These are phyloP conservation scores for Nymphalis c-album DNA, from an alignment of 2,888 invertebrate species.

Conservation along the genomic window DNA sequence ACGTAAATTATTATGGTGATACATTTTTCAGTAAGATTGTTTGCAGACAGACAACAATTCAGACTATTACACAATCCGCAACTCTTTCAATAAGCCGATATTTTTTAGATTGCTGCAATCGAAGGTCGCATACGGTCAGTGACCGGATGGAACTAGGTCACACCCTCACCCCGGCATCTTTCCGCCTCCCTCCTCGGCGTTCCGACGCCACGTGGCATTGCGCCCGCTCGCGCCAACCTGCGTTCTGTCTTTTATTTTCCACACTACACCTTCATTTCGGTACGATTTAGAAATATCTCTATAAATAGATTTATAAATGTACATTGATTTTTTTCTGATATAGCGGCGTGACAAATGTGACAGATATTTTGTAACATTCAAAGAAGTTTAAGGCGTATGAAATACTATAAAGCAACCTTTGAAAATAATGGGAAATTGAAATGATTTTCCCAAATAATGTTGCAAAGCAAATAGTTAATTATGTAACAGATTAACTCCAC, in stretches of 20 bases:
- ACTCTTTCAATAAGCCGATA: conserved; percentile 61
- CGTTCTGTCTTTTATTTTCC: conserved; percentile 34
- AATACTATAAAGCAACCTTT: not conserved
- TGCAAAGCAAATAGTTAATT: not conserved
- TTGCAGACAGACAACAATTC: conserved; percentile 50
- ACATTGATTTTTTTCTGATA: conserved; percentile 6
- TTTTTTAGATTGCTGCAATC: conserved; percentile 67
- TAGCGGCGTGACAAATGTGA: not conserved
- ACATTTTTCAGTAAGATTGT: conserved; percentile 17
- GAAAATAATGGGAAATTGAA: not conserved
- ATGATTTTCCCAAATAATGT: not conserved
- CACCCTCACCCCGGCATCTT: conserved; percentile 52
- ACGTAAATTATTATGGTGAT: not conserved
- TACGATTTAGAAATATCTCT: conserved; percentile 14
- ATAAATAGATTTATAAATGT: too few relatives aligned
- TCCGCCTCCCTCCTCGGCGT: conserved; percentile 44
- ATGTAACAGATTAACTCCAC: not conserved
- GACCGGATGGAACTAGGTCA: conserved; percentile 73
- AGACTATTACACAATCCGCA: conserved; percentile 59
- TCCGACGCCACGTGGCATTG: conserved; percentile 58
- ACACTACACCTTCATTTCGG: not conserved
- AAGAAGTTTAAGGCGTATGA: not conserved
- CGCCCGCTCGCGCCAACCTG: conserved; percentile 38
- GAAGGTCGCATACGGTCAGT: conserved; percentile 78
- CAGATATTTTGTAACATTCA: not conserved